A percentile compares a stretch with the other conserved stretches of the same genome.
Evolutionary conservation across 1,140 invertebrate genomes (phyloP).

Genomic region (Dreissena rostriformis): DNA sequence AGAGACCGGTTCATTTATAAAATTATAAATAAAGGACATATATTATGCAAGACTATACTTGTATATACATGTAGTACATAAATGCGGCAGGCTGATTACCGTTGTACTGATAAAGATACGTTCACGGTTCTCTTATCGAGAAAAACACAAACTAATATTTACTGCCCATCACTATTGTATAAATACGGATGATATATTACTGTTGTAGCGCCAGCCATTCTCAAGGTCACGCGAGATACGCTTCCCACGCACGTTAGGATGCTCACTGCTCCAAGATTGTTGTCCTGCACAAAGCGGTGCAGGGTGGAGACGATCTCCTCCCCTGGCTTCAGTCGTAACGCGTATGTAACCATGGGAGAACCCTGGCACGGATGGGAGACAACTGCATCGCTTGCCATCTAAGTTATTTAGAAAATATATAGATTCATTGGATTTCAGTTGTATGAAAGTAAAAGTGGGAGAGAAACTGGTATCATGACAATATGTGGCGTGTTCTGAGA

Average conservation of each 20-base stretch:
- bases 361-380: neutral
- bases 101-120: neutral
- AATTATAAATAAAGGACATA: neutral
- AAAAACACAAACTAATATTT: neutral
- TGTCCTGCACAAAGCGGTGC: slow-evolving; percentile 70
- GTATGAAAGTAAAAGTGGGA: too few relatives aligned
- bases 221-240: slow-evolving; percentile 79
- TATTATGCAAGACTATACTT: neutral
- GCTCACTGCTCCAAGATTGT: slow-evolving; percentile 78
- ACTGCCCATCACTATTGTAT: neutral
- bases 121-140: neutral
- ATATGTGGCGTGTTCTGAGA: too few relatives aligned
- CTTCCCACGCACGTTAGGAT: slow-evolving; percentile 82
- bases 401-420: too few relatives aligned
- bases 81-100: neutral
- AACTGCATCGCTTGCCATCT: too few relatives aligned
- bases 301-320: slow-evolving; percentile 77
- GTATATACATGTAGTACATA: neutral
- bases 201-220: slow-evolving; percentile 75
- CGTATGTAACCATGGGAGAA: slow-evolving; percentile 59
- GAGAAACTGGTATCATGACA: too few relatives aligned
- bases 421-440: too few relatives aligned
- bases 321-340: slow-evolving; percentile 76
- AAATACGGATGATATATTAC: slow-evolving; percentile 51
- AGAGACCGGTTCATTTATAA: neutral